Percentiles rank a stretch among this genome's conserved stretches.
phyloP scores from a whole-genome alignment of 2,888 invertebrate species.

The Furcula furcula region DNA sequence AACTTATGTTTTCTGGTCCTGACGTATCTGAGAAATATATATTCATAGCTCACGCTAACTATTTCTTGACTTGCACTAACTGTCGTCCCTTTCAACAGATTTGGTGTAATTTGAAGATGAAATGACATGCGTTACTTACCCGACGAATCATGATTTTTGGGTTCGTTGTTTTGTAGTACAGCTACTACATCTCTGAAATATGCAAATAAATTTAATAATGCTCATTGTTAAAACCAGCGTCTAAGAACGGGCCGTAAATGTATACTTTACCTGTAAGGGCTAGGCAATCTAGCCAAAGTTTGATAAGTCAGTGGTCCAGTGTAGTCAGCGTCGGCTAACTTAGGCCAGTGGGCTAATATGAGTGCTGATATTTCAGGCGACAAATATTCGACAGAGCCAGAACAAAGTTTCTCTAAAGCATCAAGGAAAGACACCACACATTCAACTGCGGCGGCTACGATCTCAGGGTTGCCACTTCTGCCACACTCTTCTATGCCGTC shows the following conservation, averaged over 20 bases:
- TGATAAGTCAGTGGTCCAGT: constrained; percentile 93
- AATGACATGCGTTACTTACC: too few relatives aligned
- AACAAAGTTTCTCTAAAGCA: constrained; percentile 91
- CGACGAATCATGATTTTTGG: constrained; percentile 78
- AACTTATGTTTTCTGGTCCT: constrained; percentile 85
- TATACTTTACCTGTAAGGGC: constrained; percentile 85
- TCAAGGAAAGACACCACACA: constrained; percentile 92
- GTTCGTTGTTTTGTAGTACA: constrained; percentile 85
- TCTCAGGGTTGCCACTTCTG: constrained; percentile 88
- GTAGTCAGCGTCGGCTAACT: constrained; percentile 89
- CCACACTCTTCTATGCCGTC: constrained; percentile 96
- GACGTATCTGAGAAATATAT: constrained; percentile 79
- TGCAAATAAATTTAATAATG: neutral
- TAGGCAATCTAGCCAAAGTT: constrained; percentile 90
- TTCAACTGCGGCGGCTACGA: constrained; percentile 90
- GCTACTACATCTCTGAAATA: constrained; percentile 85
- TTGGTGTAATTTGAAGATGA: too few relatives aligned
- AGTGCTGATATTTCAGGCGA: constrained; percentile 57
- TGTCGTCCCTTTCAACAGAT: too few relatives aligned
- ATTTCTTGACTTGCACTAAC: neutral
- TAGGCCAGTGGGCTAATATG: constrained; percentile 85
- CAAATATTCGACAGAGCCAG: constrained; percentile 81
- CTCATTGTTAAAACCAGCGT: neutral
- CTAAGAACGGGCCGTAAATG: neutral
- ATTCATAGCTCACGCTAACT: too few relatives aligned